phyloP scores from a whole-genome alignment of 2,888 invertebrate genomes.

The Lucinisca nassula region DNA sequence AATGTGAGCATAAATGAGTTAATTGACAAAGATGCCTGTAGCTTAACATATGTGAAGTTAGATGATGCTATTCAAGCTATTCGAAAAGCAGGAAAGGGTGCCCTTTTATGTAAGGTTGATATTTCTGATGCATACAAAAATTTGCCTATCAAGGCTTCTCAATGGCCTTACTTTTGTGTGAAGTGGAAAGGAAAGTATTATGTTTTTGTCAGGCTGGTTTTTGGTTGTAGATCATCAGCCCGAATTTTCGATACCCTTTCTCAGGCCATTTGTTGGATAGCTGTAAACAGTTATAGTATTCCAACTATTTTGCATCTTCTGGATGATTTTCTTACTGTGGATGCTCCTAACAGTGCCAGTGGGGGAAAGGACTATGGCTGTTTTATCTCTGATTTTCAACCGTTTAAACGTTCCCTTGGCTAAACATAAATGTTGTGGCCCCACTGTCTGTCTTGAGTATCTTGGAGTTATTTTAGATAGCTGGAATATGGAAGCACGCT shows the following conservation, averaged over 20 bases:
- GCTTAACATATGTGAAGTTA: too few species aligned
- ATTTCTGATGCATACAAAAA: conserved; percentile 62
- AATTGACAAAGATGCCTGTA: conserved; percentile 57
- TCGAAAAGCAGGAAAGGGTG: conserved; percentile 7
- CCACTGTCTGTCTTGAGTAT: conserved; percentile 41
- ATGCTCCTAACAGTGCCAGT: conserved; percentile 11
- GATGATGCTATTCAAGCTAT: conserved; percentile 64
- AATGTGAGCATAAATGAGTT: conserved; percentile 59
- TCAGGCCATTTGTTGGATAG: conserved; percentile 59
- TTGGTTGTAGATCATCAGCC: conserved; percentile 52
- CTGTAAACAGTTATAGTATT: conserved; percentile 49
- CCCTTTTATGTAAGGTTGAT: conserved; percentile 55
- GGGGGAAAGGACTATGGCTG: conserved; percentile 59
- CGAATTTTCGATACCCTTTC: conserved; percentile 53
- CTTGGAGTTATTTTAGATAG: conserved; percentile 66
- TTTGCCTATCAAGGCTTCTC: conserved; percentile 37
- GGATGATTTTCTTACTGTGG: conserved; percentile 58
- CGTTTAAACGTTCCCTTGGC: conserved; percentile 51
- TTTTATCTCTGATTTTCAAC: conserved; percentile 44
- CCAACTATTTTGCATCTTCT: conserved; percentile 43
- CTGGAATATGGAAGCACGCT: conserved; percentile 38
- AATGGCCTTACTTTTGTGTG: conserved; percentile 43
- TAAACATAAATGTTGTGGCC: conserved; percentile 53
- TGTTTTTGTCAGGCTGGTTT: conserved; percentile 41
- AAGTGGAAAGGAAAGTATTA: conserved; percentile 56